A percentile compares a stretch with the other conserved stretches of the same genome.
These are phyloP conservation scores for Brachionus sp. DNA, from an alignment of 1,140 invertebrate genomes.

Conservation along the genomic window DNA sequence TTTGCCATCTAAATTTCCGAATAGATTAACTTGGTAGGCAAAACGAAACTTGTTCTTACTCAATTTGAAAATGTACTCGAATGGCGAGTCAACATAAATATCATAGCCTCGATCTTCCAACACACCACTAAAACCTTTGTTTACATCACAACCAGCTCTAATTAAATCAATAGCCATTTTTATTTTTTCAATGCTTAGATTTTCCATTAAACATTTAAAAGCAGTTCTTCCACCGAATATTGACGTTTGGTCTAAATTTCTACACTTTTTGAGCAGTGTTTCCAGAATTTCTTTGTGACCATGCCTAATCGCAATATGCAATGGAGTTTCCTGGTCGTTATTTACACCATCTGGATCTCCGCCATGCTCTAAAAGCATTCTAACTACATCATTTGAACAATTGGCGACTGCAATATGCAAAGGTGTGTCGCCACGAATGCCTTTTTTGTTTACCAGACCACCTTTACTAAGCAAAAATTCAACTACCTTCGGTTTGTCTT, in stretches of 20 bases:
- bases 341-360: not conserved
- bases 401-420: slow-evolving; percentile 41
- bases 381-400: slow-evolving; percentile 19
- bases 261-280: not conserved
- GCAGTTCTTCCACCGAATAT: not conserved
- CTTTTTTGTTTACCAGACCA: not conserved
- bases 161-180: slow-evolving; percentile 27
- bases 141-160: slow-evolving; percentile 16
- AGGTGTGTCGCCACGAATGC: slow-evolving; percentile 41
- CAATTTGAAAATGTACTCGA: slow-evolving; percentile 1
- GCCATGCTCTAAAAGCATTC: not conserved
- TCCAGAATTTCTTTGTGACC: not conserved
- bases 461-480: slow-evolving; percentile 19
- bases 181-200: not conserved
- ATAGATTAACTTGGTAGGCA: not conserved
- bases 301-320: slow-evolving; percentile 14
- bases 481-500: not conserved
- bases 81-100: not conserved
- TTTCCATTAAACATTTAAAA: slow-evolving; percentile 20
- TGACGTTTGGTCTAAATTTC: slow-evolving; percentile 4
- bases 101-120: not conserved
- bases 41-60: slow-evolving; percentile 16
- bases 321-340: slow-evolving; percentile 2
- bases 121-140: not conserved
- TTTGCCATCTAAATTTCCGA: not conserved